A percentile compares a stretch with the other conserved stretches of the same genome.
Evolutionary conservation across 2,888 invertebrate species (phyloP).

Genomic region (Panzeria rudis): DNA sequence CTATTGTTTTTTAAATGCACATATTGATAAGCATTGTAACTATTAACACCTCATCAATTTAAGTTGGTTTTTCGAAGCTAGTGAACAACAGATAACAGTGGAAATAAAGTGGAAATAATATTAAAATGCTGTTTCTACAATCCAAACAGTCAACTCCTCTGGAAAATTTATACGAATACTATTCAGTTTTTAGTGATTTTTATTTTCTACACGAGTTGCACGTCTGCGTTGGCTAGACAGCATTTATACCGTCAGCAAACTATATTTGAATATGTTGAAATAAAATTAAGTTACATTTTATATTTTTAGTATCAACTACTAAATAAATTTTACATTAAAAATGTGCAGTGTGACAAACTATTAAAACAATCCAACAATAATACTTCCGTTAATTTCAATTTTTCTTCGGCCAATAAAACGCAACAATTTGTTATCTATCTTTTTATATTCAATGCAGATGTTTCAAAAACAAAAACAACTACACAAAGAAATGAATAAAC

Average conservation of each 20-base stretch:
- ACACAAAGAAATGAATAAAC: background rate
- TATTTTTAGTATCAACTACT: background rate
- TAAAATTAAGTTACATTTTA: too few relatives aligned
- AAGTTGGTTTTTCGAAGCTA: conserved; percentile 20
- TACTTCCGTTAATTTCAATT: background rate
- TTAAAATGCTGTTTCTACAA: too few relatives aligned
- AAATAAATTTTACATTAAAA: background rate
- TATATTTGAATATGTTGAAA: too few relatives aligned
- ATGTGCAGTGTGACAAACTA: conserved; percentile 12
- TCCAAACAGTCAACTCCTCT: too few relatives aligned
- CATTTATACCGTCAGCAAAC: too few relatives aligned
- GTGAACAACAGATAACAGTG: background rate
- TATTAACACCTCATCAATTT: conserved; percentile 32
- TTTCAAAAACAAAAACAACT: background rate
- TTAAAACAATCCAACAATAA: background rate
- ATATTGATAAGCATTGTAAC: conserved; percentile 33
- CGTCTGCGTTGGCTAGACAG: background rate
- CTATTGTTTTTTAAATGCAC: too few relatives aligned
- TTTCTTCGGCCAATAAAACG: conserved; percentile 1
- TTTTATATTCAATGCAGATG: background rate
- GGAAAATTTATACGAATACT: too few relatives aligned
- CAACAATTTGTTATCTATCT: conserved; percentile 32
- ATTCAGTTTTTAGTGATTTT: too few relatives aligned
- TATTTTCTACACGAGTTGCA: too few relatives aligned
- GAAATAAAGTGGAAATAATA: background rate